These are phyloP conservation scores for Meghimatium bilineatum DNA, from an alignment of 2,888 invertebrate species.

Conservation along the genomic window DNA sequence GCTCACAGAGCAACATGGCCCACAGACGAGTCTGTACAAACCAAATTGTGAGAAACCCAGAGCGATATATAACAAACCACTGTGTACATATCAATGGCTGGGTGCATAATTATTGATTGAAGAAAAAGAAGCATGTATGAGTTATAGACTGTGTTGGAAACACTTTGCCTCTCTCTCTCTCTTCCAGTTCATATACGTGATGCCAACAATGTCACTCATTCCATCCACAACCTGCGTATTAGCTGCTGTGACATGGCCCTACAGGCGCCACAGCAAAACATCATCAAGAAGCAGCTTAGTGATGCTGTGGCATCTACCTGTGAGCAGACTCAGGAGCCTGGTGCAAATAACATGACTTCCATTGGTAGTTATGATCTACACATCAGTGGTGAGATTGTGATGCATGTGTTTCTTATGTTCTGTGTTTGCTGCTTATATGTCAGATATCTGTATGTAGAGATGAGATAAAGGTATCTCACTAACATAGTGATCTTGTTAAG, in stretches of 20 bases:
- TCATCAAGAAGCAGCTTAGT: constrained; percentile 90
- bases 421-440: too few species aligned
- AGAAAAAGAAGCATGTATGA: neutral
- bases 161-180: neutral
- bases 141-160: neutral
- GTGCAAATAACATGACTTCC: constrained; percentile 67
- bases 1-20: too few species aligned
- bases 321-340: constrained; percentile 63
- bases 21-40: too few species aligned
- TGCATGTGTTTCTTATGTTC: neutral
- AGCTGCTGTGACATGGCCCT: constrained; percentile 88
- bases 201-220: constrained; percentile 85
- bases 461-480: too few species aligned
- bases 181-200: constrained; percentile 88
- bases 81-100: too few species aligned
- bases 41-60: too few species aligned
- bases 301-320: constrained; percentile 85
- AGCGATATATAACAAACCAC: too few species aligned
- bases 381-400: constrained; percentile 68
- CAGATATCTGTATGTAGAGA: too few species aligned
- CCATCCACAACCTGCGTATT: constrained; percentile 86
- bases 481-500: neutral
- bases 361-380: constrained; percentile 75
- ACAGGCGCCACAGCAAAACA: constrained; percentile 87
- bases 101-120: too few species aligned